phyloP scores from a whole-genome alignment of 2,113 vertebrate species.

The Gymnorhina tibicen region DNA sequence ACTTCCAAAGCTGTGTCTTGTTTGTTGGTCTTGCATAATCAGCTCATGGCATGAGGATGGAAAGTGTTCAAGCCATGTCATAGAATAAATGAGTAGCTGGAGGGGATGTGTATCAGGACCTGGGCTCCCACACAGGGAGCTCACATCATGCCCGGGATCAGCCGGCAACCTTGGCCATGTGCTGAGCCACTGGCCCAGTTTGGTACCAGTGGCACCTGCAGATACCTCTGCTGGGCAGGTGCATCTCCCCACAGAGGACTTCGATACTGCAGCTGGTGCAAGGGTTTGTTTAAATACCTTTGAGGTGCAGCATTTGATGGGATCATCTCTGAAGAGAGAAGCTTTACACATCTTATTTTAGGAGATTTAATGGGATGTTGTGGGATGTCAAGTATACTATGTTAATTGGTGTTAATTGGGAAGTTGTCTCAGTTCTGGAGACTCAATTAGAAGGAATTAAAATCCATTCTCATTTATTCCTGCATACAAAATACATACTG shows the following conservation, averaged over 20 bases:
- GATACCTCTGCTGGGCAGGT: not conserved
- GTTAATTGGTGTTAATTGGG: conserved; percentile 67
- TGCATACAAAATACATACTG: conserved; percentile 34
- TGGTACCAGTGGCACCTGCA: not conserved
- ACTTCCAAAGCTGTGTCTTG: not conserved
- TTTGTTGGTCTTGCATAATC: not conserved
- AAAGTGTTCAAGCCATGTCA: not conserved
- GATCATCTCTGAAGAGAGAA: conserved; percentile 17
- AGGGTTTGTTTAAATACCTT: not conserved
- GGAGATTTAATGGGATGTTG: conserved; percentile 69
- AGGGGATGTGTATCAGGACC: not conserved
- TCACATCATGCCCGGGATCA: not conserved
- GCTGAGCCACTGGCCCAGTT: not conserved
- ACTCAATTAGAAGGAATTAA: conserved; percentile 65
- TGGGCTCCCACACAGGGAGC: not conserved
- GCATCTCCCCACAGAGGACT: not conserved
- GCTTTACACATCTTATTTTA: conserved; percentile 38
- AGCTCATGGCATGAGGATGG: not conserved
- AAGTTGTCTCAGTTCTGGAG: conserved; percentile 68
- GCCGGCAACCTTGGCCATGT: not conserved
- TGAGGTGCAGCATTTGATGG: not conserved
- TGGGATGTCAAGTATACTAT: conserved; percentile 37
- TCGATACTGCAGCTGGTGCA: not conserved
- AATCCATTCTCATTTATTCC: conserved; percentile 63
- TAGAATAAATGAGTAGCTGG: not conserved